Evolutionary conservation across 2,113 vertebrate genomes (phyloP), one percentile per base, ranked within the genome.

Genomic region (Varanus salvator): DNA sequence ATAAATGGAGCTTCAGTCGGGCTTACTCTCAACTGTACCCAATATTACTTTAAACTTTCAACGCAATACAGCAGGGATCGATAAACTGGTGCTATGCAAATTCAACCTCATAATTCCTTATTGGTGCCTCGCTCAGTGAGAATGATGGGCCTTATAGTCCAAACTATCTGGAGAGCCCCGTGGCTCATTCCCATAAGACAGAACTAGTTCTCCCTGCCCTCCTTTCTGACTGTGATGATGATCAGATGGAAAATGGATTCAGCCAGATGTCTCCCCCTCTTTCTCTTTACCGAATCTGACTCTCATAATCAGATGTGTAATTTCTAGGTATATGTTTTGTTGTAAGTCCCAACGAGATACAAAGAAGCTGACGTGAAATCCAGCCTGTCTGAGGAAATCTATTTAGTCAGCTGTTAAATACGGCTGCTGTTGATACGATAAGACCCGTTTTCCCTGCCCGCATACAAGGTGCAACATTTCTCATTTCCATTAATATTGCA

Each of bases 401-500:
- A 5, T 87, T 92, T 91, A 44, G 69, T 80, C 14, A 54, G 0
- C 69, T 11, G 66, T 34, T 92, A 8, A 77, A 57, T 88, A 27
- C 57, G 14, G 50, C 83, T 27, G 57, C 31, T 23, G 60, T 38
- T 27, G 80, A 66, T 48, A 50, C 3, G 52, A 71, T 23, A 8
- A 14, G 29, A 19, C 29, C 74, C 85, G 38, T 1, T 0, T 72
- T 89, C 87, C 17, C 8, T 85, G 34, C 15, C 57, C 68, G 86
- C 66, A 54, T 74, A 90, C 54, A 87, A 91, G 87, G 93, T 92
- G 52, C 52, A 85, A 68, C 84, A 54, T 64, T n/a, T 86, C 54
- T 96, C 91, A 96, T 97, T 95, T 95, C 94, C 94, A 89, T 94
- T 84, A 96, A 87, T 93, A 87, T 94, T 50, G 50, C 75, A 87